phyloP scores from a whole-genome alignment of 1,140 invertebrate genomes.

The Musca domestica region DNA sequence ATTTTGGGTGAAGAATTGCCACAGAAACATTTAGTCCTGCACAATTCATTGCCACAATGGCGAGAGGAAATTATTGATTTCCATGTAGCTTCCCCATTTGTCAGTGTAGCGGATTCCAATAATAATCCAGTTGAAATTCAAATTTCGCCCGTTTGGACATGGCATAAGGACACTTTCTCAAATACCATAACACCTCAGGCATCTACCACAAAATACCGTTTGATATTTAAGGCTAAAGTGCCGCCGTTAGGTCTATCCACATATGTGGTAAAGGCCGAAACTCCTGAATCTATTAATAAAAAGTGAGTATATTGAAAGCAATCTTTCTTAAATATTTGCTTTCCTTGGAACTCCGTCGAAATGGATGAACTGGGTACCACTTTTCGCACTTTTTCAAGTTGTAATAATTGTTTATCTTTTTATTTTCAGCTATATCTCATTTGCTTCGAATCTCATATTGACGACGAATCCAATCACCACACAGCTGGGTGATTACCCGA shows the following conservation, averaged over 20 bases:
- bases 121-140: conserved; percentile 43
- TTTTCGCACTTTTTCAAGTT: too few relatives aligned
- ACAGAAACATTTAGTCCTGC: conserved; percentile 57
- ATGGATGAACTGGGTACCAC: too few relatives aligned
- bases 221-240: conserved; percentile 47
- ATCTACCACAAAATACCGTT: conserved; percentile 49
- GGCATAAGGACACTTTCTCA: conserved; percentile 43
- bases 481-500: conserved; percentile 44
- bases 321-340: too few relatives aligned
- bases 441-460: conserved; percentile 58
- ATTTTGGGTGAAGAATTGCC: conserved; percentile 56
- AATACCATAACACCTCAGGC: conserved; percentile 45
- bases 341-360: too few relatives aligned
- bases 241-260: conserved; percentile 45
- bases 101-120: conserved; percentile 54
- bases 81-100: conserved; percentile 58
- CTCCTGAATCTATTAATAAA: not conserved
- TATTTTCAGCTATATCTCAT: conserved; percentile 58
- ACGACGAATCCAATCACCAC: conserved; percentile 47
- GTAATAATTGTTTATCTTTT: conserved; percentile 11
- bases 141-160: conserved; percentile 48
- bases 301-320: conserved; percentile 11
- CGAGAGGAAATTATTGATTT: conserved; percentile 59
- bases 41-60: conserved; percentile 58
- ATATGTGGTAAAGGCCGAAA: conserved; percentile 43